phyloP scores from a whole-genome alignment of 2,113 vertebrate genomes.

The Thryonomys swinderianus region DNA sequence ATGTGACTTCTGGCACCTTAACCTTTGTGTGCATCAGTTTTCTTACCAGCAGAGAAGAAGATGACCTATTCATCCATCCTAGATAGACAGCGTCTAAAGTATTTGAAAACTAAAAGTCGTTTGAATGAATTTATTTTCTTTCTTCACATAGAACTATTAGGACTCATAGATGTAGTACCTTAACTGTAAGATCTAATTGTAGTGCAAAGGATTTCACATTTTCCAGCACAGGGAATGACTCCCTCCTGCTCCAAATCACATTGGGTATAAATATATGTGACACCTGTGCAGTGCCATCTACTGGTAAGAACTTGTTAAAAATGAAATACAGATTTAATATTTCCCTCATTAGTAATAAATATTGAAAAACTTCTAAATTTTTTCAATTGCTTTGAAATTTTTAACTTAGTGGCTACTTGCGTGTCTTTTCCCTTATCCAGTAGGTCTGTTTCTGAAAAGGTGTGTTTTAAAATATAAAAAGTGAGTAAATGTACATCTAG shows the following conservation, averaged over 20 bases:
- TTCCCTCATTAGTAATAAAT: not conserved
- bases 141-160: not conserved
- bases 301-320: slow-evolving; percentile 48
- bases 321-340: slow-evolving; percentile 26
- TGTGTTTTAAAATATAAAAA: not conserved
- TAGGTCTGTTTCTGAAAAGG: not conserved
- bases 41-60: not conserved
- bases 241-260: not conserved
- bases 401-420: not conserved
- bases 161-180: not conserved
- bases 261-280: not conserved
- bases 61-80: not conserved
- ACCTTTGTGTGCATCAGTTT: not conserved
- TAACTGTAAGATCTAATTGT: not conserved
- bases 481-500: not conserved
- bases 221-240: not conserved
- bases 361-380: slow-evolving; percentile 5
- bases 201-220: not conserved
- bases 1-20: not conserved
- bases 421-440: not conserved
- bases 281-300: slow-evolving; percentile 73
- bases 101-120: slow-evolving; percentile 7
- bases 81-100: not conserved
- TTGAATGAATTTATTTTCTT: not conserved
- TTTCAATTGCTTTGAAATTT: slow-evolving; percentile 1